phyloP scores from a whole-genome alignment of 2,888 invertebrate species.

The Ectemnius lituratus region DNA sequence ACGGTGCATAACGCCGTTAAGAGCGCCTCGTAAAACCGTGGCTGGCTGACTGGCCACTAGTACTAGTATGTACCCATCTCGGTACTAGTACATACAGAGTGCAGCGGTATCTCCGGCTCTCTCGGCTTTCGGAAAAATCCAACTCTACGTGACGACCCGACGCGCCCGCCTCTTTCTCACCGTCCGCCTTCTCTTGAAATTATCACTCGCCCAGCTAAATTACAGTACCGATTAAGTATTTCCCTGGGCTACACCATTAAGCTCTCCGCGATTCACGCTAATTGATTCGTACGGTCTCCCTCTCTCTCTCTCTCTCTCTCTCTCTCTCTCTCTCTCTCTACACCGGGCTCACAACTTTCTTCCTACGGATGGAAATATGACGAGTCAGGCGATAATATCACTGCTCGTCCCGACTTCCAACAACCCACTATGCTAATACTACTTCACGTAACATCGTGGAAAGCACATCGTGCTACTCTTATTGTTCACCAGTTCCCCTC shows the following conservation, averaged over 20 bases:
- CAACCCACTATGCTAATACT: too few relatives aligned
- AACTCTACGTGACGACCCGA: conserved; percentile 23
- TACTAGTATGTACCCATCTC: too few relatives aligned
- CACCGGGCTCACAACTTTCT: too few relatives aligned
- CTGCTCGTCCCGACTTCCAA: too few relatives aligned
- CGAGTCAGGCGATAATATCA: background rate
- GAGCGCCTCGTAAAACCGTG: conserved; percentile 56
- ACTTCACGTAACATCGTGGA: too few relatives aligned
- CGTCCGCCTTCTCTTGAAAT: conserved; percentile 13
- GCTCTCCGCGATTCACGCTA: conserved; percentile 20
- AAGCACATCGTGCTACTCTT: too few relatives aligned
- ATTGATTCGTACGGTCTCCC: background rate
- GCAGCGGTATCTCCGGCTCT: background rate
- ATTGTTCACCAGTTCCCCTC: too few relatives aligned
- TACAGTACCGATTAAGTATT: conserved; percentile 19
- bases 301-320: too few relatives aligned
- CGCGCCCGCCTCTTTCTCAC: conserved; percentile 18
- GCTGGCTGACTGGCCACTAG: conserved; percentile 10
- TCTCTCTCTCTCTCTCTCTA: too few relatives aligned
- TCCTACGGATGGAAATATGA: background rate
- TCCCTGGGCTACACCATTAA: conserved; percentile 19
- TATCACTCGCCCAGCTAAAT: conserved; percentile 19
- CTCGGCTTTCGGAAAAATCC: conserved; percentile 45
- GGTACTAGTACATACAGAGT: too few relatives aligned
- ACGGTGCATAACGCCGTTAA: conserved; percentile 57